Evolutionary conservation across 2,888 invertebrate genomes (phyloP).

Genomic region (Heliconius ethilla): DNA sequence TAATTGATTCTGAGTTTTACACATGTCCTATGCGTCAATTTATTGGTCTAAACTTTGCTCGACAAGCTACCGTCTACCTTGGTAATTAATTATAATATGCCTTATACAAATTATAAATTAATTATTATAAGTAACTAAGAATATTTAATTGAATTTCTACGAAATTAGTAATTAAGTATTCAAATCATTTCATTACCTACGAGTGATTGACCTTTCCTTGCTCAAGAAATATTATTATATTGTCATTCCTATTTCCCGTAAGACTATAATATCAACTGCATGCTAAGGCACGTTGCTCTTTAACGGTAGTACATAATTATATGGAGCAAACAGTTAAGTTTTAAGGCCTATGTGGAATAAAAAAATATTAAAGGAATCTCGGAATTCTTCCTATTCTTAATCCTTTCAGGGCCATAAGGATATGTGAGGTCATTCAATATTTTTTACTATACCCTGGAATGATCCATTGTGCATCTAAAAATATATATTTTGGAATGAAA

Average conservation of each 20-base stretch:
- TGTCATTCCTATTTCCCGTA: constrained; percentile 63
- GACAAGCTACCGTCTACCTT: not conserved
- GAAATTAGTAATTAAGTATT: not conserved
- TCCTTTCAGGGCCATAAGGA: not conserved
- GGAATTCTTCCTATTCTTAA: too few species aligned
- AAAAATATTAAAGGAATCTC: not conserved
- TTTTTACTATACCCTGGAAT: too few species aligned
- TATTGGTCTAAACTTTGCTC: not conserved
- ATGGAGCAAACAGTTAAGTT: not conserved
- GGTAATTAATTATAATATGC: not conserved
- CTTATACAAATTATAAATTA: not conserved
- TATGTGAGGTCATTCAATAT: too few species aligned
- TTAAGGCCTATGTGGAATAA: not conserved
- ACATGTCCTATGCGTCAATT: not conserved
- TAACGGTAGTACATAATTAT: constrained; percentile 35
- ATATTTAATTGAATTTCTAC: not conserved
- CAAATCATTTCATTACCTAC: constrained; percentile 31
- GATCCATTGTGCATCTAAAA: too few species aligned
- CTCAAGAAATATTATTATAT: constrained; percentile 62
- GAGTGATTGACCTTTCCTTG: constrained; percentile 63
- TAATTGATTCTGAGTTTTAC: not conserved
- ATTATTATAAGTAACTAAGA: not conserved
- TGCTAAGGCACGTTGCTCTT: constrained; percentile 34
- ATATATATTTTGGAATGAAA: too few species aligned
- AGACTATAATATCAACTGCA: constrained; percentile 38